Evolutionary conservation across 1,140 invertebrate genomes (phyloP).

Genomic region (Drosophila pruinosa): DNA sequence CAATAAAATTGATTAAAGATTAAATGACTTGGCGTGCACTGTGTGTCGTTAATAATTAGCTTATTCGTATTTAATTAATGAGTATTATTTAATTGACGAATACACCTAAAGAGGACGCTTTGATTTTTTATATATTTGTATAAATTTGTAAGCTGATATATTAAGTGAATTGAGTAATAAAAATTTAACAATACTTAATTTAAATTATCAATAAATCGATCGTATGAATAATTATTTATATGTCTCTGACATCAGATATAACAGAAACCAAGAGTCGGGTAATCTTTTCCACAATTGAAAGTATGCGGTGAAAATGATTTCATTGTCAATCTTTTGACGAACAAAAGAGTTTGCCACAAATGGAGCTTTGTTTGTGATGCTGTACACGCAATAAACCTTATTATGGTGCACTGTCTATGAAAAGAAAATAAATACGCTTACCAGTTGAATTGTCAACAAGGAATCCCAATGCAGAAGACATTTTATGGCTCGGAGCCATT

Average conservation of each 20-base stretch:
- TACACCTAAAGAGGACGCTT: no score
- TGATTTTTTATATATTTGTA: no score
- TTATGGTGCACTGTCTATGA: neutral
- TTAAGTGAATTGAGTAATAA: no score
- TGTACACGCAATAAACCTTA: conserved; percentile 28
- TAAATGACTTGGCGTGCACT: neutral
- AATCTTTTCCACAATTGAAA: conserved; percentile 25
- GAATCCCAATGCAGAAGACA: neutral
- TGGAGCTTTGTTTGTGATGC: conserved; percentile 4
- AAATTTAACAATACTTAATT: neutral
- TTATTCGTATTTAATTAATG: neutral
- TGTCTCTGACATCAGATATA: neutral
- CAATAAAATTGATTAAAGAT: neutral
- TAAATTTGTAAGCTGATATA: neutral
- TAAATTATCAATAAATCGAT: neutral
- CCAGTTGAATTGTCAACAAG: conserved; percentile 8
- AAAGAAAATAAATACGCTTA: neutral
- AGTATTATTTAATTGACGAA: neutral
- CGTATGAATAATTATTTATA: neutral
- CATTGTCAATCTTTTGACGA: conserved; percentile 23
- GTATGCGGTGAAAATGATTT: conserved; percentile 22
- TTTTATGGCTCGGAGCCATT: neutral
- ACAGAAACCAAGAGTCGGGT: neutral
- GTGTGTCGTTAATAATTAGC: neutral
- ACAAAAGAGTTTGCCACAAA: conserved; percentile 27